A percentile compares a stretch with the other conserved stretches of the same genome.
These are phyloP conservation scores for Tragopan temminckii DNA, from an alignment of 2,797 vertebrate species.

Conservation along the genomic window DNA sequence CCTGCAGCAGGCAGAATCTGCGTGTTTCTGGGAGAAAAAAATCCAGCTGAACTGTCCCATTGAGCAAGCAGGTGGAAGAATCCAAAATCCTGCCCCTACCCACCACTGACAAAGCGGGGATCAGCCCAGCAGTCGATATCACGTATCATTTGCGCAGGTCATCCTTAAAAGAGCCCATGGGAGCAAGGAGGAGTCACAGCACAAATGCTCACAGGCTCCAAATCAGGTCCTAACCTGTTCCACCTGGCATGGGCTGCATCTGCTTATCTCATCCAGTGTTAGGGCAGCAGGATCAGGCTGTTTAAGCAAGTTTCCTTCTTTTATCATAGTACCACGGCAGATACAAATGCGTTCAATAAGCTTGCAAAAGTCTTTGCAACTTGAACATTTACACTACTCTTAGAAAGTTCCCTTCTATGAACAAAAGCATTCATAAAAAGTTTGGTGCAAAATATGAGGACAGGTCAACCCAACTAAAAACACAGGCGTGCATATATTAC, in stretches of 20 bases:
- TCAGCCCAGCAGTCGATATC: too few species aligned
- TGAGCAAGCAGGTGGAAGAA: rapidly evolving
- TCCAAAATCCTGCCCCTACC: not conserved
- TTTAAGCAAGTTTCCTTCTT: conserved; percentile 7
- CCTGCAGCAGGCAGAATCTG: not conserved
- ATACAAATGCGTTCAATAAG: not conserved
- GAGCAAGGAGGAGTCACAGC: not conserved
- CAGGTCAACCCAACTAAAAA: not conserved
- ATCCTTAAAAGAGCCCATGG: not conserved
- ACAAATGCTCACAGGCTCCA: not conserved
- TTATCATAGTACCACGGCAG: not conserved
- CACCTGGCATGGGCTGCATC: not conserved
- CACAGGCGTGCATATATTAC: rapidly evolving
- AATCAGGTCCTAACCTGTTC: conserved; percentile 35
- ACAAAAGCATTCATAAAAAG: not conserved
- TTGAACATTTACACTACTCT: not conserved
- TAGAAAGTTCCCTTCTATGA: not conserved
- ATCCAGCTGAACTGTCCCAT: not conserved
- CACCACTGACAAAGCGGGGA: not conserved
- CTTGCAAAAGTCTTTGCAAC: not conserved
- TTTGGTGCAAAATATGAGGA: not conserved
- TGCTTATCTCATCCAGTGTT: not conserved
- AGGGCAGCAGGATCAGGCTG: not conserved
- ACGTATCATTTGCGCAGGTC: not conserved
- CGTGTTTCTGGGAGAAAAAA: not conserved